Evolutionary conservation across 2,888 invertebrate species (phyloP), one percentile per base, ranked within the genome.

Genomic region (Gonocerus acuteangulatus): DNA sequence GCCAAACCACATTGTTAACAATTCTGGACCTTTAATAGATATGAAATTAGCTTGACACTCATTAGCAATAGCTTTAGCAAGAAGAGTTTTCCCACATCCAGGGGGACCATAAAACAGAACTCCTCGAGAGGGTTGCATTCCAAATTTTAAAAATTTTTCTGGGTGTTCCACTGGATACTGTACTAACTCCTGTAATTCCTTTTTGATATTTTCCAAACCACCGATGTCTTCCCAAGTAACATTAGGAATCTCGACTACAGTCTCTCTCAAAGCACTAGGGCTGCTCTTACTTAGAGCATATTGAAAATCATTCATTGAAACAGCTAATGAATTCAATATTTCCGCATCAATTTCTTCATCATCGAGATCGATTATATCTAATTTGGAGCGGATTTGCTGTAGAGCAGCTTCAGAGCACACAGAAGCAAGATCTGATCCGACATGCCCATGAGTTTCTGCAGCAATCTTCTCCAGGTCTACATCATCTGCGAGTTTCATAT

Each of bases 31-130:
- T 76, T 99, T 99, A 69, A 99, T 92, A 0, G 95, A 95, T 73
- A 99, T 99, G 77, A 99, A 99, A 76, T 99, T 99, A 23, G 99
- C 99, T 77, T 99, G 99, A 73, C 99, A 99, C 76, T 99, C 99
- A 75, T 99, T 99, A 63, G 99, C 99, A 72, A 99, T 99, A 1
- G 99, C 99, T 77, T 94, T 94, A 62, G 94, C 94, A 73, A 94
- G 73, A 66, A 91, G 75, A 21, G 96, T 96, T 77, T 95, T 95
- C 85, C 94, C 94, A 72, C 92, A 93, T 69, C 95, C 97, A 15
- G 97, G 97, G 61, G 97, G 97, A 0, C 99, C 99, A 73, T 99
- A 99, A 79, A 99, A 99, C 59, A 97, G 80, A 22, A 97, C 96
- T 54, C 99, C 99, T 69, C 97, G 86, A 2, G 95, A 95, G 15